These are phyloP conservation scores for Heteronetta atricapilla DNA, from an alignment of 2,113 vertebrate genomes.

Conservation along the genomic window DNA sequence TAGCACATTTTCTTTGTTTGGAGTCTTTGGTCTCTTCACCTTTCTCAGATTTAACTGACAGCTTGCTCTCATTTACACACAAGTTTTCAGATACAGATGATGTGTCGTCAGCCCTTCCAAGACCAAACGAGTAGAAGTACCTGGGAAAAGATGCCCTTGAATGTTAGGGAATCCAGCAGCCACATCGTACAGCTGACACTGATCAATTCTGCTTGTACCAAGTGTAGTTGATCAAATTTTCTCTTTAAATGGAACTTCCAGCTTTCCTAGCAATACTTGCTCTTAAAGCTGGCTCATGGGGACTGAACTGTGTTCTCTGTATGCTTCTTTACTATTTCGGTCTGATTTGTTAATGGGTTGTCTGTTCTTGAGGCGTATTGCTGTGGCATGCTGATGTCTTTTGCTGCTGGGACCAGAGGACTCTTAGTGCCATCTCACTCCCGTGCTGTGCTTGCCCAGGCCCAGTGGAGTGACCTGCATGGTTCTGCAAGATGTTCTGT, in stretches of 20 bases:
- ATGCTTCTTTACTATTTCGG: fast-evolving
- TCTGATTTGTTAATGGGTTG: background rate
- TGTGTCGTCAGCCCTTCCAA: background rate
- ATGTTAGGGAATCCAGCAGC: no score
- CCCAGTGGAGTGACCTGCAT: background rate
- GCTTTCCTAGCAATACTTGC: background rate
- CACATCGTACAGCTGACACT: background rate
- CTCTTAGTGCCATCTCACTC: no score
- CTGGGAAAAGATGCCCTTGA: background rate
- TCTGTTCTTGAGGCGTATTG: fast-evolving
- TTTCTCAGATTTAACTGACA: background rate
- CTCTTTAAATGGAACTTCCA: background rate
- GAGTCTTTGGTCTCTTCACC: background rate
- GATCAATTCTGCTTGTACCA: background rate
- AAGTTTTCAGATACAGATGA: background rate
- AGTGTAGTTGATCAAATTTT: background rate
- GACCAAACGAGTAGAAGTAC: background rate
- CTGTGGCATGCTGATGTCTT: background rate
- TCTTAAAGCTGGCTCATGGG: fast-evolving
- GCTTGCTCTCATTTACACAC: background rate
- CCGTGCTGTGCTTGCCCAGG: background rate
- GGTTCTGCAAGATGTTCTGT: background rate
- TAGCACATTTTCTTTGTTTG: background rate
- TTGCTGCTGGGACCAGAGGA: background rate
- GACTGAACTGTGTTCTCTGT: background rate